These are phyloP conservation scores for Agriotes lineatus DNA, from an alignment of 2,888 invertebrate genomes.

Conservation along the genomic window DNA sequence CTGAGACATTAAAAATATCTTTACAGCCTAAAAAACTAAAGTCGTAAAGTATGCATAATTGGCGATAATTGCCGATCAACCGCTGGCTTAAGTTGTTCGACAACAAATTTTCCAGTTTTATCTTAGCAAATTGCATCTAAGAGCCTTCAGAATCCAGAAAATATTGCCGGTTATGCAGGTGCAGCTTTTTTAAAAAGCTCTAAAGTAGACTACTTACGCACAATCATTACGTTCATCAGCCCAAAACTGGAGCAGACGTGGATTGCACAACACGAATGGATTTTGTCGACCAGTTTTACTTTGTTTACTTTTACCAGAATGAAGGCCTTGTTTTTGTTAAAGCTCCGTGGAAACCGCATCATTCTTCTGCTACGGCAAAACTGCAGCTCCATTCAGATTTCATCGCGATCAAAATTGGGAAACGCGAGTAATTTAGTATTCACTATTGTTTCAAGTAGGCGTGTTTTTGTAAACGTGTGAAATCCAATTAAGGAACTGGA, in stretches of 20 bases:
- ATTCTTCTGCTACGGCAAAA: too few relatives aligned
- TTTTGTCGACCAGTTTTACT: constrained; percentile 16
- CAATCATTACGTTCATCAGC: constrained; percentile 9
- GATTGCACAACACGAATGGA: neutral
- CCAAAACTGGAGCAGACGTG: constrained; percentile 10
- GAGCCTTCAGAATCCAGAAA: neutral
- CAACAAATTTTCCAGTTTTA: neutral
- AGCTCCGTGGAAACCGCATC: too few relatives aligned
- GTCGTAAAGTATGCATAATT: too few relatives aligned
- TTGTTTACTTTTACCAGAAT: constrained; percentile 6
- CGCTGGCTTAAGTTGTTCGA: neutral
- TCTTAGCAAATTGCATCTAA: neutral
- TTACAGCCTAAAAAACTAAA: too few relatives aligned
- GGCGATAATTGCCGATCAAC: too few relatives aligned
- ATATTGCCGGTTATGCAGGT: neutral
- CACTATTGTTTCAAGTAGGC: too few relatives aligned
- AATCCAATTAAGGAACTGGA: too few relatives aligned
- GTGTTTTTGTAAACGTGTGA: too few relatives aligned
- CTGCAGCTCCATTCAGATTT: too few relatives aligned
- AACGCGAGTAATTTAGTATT: too few relatives aligned
- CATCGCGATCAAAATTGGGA: too few relatives aligned
- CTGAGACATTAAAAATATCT: too few relatives aligned
- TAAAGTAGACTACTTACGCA: neutral
- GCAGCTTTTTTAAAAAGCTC: neutral
- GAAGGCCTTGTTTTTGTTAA: neutral